These are phyloP conservation scores for Limenitis camilla DNA, from an alignment of 2,888 invertebrate genomes.

Conservation along the genomic window DNA sequence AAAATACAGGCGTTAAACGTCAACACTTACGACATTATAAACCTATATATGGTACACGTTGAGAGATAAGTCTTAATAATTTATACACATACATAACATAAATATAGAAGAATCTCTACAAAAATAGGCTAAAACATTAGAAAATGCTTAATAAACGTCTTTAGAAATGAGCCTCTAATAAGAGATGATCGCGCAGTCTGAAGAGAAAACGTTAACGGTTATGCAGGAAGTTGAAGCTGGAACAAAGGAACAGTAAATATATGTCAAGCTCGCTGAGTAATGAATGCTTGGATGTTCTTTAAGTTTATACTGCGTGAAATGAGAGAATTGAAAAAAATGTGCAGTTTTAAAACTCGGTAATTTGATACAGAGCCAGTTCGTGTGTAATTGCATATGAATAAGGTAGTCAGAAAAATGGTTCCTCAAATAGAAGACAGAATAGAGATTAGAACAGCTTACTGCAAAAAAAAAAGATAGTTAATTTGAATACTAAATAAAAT, in stretches of 20 bases:
- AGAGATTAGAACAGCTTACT: too few relatives aligned
- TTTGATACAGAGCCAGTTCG: not conserved
- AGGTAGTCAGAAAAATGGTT: too few relatives aligned
- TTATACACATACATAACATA: not conserved
- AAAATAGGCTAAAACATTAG: not conserved
- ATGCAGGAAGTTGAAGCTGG: slow-evolving; percentile 21
- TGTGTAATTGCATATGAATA: too few relatives aligned
- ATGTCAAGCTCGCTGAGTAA: slow-evolving; percentile 42
- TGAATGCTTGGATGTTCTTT: slow-evolving; percentile 42
- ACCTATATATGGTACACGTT: too few relatives aligned
- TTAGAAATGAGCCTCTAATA: slow-evolving; percentile 1
- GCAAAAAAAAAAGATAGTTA: too few relatives aligned
- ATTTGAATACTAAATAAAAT: too few relatives aligned
- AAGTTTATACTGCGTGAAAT: slow-evolving; percentile 19
- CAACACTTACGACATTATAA: too few relatives aligned
- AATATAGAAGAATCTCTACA: not conserved
- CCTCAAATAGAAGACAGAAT: too few relatives aligned
- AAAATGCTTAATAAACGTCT: slow-evolving; percentile 5
- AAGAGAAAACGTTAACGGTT: slow-evolving; percentile 11
- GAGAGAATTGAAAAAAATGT: not conserved
- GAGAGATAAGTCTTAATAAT: not conserved
- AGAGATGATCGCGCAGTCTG: not conserved
- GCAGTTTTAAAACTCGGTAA: not conserved
- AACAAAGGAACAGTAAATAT: slow-evolving; percentile 46
- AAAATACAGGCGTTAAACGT: too few relatives aligned